Percentiles rank a stretch among this genome's conserved stretches.
Conservation (phyloP, 2,797 vertebrate species). For the Percopsis omiscomaycus region DNA sequence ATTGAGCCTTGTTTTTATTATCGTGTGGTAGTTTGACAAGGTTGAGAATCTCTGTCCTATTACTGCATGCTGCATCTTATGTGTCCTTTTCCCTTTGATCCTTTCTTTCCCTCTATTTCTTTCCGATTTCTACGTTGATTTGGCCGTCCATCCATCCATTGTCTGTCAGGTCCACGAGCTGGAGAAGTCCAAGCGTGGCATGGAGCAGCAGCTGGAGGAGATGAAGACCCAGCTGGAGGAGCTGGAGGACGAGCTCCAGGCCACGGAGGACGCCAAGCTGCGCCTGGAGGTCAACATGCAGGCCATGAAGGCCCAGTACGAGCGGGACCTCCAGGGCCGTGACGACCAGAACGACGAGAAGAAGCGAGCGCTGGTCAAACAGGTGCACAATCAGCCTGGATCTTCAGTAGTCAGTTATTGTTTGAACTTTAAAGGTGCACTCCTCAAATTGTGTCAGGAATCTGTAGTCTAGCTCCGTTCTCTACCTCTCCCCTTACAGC, state of each 20-base stretch:
- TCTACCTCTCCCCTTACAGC: no score
- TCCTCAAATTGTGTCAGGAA: no score
- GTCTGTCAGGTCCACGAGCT: conserved; percentile 88
- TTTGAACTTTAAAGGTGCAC: no score
- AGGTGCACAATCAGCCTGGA: conserved; percentile 67
- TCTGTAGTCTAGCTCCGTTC: no score
- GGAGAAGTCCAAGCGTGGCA: conserved; percentile 92
- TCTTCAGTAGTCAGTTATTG: not conserved
- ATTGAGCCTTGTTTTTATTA: no score
- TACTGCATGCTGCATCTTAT: no score
- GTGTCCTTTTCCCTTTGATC: not conserved
- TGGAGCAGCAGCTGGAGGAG: conserved; percentile 96
- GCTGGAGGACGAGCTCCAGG: conserved; percentile 96
- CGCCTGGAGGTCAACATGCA: conserved; percentile 98
- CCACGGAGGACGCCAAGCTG: conserved; percentile 95
- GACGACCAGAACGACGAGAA: conserved; percentile 98
- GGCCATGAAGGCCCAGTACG: conserved; percentile 94
- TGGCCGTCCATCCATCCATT: not conserved
- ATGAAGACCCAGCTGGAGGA: conserved; percentile 98
- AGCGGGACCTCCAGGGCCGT: conserved; percentile 90
- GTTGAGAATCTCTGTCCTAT: no score
- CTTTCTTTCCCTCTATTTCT: not conserved
- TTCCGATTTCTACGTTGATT: not conserved
- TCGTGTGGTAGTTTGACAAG: no score
- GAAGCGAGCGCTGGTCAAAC: conserved; percentile 89